Base-by-base conservation (phyloP, 2,888 invertebrate genomes). In the Pyrrhia umbra region DNA sequence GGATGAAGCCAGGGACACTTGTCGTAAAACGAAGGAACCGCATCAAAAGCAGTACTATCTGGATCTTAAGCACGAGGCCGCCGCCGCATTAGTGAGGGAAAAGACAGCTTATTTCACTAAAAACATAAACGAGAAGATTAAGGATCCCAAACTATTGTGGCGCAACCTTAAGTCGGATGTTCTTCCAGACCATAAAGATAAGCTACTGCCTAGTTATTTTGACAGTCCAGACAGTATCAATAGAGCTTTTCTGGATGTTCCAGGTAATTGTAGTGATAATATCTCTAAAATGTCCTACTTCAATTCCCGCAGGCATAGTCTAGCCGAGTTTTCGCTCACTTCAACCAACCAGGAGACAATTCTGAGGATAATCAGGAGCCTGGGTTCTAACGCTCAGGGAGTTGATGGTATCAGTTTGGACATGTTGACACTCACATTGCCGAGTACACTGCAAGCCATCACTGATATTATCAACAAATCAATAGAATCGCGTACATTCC, bases 401-500 rank as follows among this genome's bases (percentile, higher is more conserved):
- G 47, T 30, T 10, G 47, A 47, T 30, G 47, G 47, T 30, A 47
- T 47, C 18, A 47, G 47, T 27, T 27, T 47, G 27, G 47, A 47
- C 18, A 47, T 47, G 47, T 10, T 47, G 27, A 18, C 30, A 0
- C 30, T 47, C 16, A 47, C 47, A 15, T 47, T 47, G 30, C 47
- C 47, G 2, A 47, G 8, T 15, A 47, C 47, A 9, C 15, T 47
- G 27, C 15, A 47, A 30, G 27, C 30, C 27, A 47, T 30, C 16
- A 47, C 47, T 18, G 47, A 46, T 25, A 25, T 46, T 15, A 25
- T 46, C 25, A 46, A 46, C 25, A 25, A 6, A 15, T 46, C 46
- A n/a, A 46, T 46, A 25, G n/a, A 1, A 6, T n/a, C 25, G 25
- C 15, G 25, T n/a, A 46, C 25, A 46, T 46, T 46, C 45, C 45